Conservation (phyloP, 2,888 invertebrate species). For the Sthenelais limicola region DNA sequence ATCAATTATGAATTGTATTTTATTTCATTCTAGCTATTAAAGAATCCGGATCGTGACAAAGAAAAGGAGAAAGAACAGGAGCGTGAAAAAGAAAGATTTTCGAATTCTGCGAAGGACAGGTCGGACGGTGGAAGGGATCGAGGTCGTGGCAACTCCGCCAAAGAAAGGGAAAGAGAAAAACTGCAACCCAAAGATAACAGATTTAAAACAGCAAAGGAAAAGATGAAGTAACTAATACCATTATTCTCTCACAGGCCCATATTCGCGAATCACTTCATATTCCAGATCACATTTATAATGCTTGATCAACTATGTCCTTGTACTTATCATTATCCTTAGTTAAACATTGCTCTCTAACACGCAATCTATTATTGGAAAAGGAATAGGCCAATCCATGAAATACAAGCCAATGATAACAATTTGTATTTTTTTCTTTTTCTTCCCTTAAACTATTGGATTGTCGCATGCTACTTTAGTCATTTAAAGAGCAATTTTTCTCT, state of each 20-base stretch:
- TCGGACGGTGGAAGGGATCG: conserved; percentile 30
- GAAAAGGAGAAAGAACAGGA: conserved; percentile 40
- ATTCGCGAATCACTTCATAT: too few species aligned
- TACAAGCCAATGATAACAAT: background rate
- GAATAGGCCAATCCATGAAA: background rate
- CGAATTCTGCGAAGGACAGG: conserved; percentile 14
- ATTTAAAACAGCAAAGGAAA: conserved; percentile 13
- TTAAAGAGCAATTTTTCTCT: too few species aligned
- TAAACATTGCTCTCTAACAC: too few species aligned
- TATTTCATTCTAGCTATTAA: conserved; percentile 28
- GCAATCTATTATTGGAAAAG: too few species aligned
- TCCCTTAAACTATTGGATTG: background rate
- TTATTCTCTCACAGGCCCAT: background rate
- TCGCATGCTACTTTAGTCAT: background rate
- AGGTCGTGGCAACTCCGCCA: conserved; percentile 74
- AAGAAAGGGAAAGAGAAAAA: conserved; percentile 76
- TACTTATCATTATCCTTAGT: too few species aligned
- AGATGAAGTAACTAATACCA: background rate
- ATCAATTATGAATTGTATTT: too few species aligned
- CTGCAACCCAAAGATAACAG: conserved; percentile 10
- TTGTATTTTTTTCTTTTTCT: background rate
- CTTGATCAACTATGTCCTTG: too few species aligned
- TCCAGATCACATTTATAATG: background rate
- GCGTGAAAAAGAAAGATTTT: conserved; percentile 30
- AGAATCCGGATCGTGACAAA: conserved; percentile 46